Conservation (phyloP, 1,140 invertebrate genomes). For the Nymphalis io region DNA sequence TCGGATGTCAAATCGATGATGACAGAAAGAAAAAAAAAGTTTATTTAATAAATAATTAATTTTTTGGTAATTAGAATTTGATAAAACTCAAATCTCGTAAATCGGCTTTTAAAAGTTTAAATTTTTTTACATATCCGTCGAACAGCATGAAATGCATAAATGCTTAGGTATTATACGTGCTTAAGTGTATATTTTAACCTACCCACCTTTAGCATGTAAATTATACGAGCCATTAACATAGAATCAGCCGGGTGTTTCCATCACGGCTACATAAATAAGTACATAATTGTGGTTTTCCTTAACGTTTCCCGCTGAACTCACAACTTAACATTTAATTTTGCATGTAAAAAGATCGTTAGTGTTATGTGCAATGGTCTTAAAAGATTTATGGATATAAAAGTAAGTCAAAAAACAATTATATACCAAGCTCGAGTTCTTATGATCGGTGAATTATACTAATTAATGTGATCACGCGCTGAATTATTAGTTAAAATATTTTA, state of each 20-base stretch:
- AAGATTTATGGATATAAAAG: slow-evolving; percentile 59
- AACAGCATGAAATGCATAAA: background rate
- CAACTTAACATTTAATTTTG: slow-evolving; percentile 35
- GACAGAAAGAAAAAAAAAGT: too few species aligned
- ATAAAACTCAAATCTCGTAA: background rate
- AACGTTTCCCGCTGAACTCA: slow-evolving; percentile 24
- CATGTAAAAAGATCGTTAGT: slow-evolving; percentile 36
- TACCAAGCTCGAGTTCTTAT: slow-evolving; percentile 45
- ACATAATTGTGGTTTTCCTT: slow-evolving; percentile 48
- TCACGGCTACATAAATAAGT: slow-evolving; percentile 29
- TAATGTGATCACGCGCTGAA: background rate
- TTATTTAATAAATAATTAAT: too few species aligned
- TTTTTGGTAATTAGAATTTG: too few species aligned
- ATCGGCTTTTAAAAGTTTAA: background rate
- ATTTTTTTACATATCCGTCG: background rate
- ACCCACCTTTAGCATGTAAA: slow-evolving; percentile 20
- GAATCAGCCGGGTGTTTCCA: slow-evolving; percentile 28
- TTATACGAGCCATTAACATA: slow-evolving; percentile 18
- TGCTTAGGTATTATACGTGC: background rate
- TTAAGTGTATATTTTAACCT: background rate
- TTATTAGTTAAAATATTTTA: background rate
- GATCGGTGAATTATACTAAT: slow-evolving; percentile 5
- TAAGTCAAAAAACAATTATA: slow-evolving; percentile 64
- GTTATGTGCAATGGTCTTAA: slow-evolving; percentile 38
- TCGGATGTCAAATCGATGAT: too few species aligned